These are phyloP conservation scores for Antigone vipio DNA, from an alignment of 2,113 vertebrate genomes.

Conservation along the genomic window DNA sequence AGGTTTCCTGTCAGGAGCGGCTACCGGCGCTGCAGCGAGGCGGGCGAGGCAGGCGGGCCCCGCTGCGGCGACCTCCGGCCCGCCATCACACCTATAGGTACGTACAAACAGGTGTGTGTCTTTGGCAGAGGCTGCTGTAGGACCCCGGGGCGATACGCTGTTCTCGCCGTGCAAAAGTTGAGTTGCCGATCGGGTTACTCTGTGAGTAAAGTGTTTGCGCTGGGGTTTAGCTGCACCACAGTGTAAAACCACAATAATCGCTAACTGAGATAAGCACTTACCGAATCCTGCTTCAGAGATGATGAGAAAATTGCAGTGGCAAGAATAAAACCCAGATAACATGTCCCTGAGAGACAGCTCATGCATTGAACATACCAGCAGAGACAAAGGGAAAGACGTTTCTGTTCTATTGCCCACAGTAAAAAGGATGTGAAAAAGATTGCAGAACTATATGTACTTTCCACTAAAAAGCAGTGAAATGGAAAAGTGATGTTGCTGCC, in stretches of 20 bases:
- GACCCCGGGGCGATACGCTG: accelerated
- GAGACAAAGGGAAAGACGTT: background rate
- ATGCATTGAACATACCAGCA: accelerated
- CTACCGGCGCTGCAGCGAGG: background rate
- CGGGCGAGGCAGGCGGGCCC: background rate
- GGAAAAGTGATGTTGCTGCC: background rate
- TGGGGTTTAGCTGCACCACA: background rate
- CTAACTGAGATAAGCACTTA: background rate
- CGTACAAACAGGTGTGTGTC: accelerated
- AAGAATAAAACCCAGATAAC: background rate
- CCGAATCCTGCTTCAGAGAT: background rate
- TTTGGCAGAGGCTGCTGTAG: background rate
- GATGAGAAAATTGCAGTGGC: background rate
- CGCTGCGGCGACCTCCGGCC: background rate
- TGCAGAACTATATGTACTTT: background rate
- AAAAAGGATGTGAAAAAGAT: background rate
- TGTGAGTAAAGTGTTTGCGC: background rate
- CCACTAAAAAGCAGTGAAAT: background rate
- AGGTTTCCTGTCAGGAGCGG: background rate
- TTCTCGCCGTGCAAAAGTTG: accelerated
- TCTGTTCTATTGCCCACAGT: background rate
- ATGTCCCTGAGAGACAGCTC: background rate
- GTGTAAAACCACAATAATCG: background rate
- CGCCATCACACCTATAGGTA: background rate
- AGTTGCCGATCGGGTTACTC: accelerated